Conservation (phyloP, 1,140 invertebrate species). For the Contarinia nasturtii region DNA sequence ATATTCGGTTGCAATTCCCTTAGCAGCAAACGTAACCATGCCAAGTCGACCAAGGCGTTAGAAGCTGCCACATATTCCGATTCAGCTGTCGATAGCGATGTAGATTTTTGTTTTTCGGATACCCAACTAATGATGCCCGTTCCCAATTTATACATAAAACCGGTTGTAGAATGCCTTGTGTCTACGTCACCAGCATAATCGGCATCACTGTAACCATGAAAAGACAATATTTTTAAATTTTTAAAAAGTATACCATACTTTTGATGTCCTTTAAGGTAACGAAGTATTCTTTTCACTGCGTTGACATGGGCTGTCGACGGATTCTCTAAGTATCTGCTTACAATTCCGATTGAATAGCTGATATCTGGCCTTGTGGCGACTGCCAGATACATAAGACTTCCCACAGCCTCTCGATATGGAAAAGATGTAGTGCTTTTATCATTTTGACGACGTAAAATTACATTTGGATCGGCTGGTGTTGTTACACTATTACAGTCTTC, state of each 20-base stretch:
- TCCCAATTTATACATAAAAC: constrained; percentile 12
- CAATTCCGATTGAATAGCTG: constrained; percentile 13
- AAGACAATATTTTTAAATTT: not conserved
- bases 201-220: constrained; percentile 14
- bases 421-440: constrained; percentile 3
- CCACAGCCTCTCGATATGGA: constrained; percentile 20
- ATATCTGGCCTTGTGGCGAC: constrained; percentile 22
- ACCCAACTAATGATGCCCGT: constrained; percentile 17
- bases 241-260: constrained; percentile 9
- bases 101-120: constrained; percentile 16
- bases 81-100: constrained; percentile 21
- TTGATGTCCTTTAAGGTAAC: constrained; percentile 24
- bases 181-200: constrained; percentile 16
- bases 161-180: constrained; percentile 15
- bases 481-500: no score
- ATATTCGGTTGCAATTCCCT: constrained; percentile 6
- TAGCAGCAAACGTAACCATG: constrained; percentile 14
- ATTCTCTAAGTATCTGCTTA: constrained; percentile 21
- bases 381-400: constrained; percentile 21
- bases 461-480: no score
- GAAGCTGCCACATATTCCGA: constrained; percentile 20
- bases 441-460: no score
- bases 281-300: constrained; percentile 17
- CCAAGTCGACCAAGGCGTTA: constrained; percentile 12
- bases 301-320: constrained; percentile 16